These are phyloP conservation scores for Pseudomyrmex pallidus DNA, from an alignment of 1,140 invertebrate genomes.

Conservation along the genomic window DNA sequence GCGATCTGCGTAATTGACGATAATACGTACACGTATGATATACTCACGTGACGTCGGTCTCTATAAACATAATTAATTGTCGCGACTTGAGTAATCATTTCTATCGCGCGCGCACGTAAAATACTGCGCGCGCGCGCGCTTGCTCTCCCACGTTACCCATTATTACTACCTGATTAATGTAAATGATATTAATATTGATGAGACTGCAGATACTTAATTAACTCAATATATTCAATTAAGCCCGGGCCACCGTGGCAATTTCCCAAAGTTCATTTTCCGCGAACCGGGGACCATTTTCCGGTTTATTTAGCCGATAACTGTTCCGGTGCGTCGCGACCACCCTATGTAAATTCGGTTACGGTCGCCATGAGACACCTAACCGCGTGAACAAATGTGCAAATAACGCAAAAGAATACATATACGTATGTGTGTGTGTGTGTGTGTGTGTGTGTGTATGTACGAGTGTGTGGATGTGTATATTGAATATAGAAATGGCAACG, in stretches of 20 bases:
- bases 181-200: slow-evolving; percentile 61
- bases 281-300: slow-evolving; percentile 44
- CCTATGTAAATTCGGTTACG: slow-evolving; percentile 52
- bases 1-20: not conserved
- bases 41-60: not conserved
- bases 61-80: slow-evolving; percentile 38
- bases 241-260: slow-evolving; percentile 40
- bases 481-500: slow-evolving; percentile 20
- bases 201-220: slow-evolving; percentile 58
- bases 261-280: slow-evolving; percentile 55
- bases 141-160: slow-evolving; percentile 12
- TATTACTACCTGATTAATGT: slow-evolving; percentile 52
- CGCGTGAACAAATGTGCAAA: slow-evolving; percentile 44
- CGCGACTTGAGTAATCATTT: slow-evolving; percentile 39
- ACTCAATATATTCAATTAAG: slow-evolving; percentile 56
- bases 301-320: slow-evolving; percentile 57
- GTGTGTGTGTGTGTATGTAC: not conserved
- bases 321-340: slow-evolving; percentile 38
- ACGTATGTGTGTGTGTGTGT: too few species aligned
- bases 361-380: slow-evolving; percentile 48
- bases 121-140: not conserved
- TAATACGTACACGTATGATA: not conserved
- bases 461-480: slow-evolving; percentile 12
- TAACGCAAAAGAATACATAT: slow-evolving; percentile 8
- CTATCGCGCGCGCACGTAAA: not conserved